Conservation (phyloP, 2,113 vertebrate species). For the Tetraodon nigroviridis region DNA sequence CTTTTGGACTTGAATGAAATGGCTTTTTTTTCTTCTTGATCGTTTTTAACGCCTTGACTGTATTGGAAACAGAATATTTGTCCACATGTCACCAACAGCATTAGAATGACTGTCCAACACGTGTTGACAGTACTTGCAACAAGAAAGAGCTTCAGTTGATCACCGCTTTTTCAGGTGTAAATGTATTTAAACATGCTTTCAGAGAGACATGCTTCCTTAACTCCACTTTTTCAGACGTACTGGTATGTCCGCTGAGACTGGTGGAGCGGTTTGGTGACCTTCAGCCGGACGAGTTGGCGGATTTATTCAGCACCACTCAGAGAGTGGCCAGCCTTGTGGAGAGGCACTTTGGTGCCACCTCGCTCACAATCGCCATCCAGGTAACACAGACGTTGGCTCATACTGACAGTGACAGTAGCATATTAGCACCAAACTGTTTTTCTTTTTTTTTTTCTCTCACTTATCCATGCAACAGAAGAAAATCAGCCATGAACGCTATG, state of each 20-base stretch:
- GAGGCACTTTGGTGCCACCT: constrained; percentile 82
- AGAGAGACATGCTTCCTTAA: constrained; percentile 61
- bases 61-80: too few relatives aligned
- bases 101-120: too few relatives aligned
- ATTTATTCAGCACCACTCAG: constrained; percentile 80
- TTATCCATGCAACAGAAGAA: too few relatives aligned
- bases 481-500: too few relatives aligned
- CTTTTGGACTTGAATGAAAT: constrained; percentile 33
- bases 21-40: constrained; percentile 14
- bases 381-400: constrained; percentile 45
- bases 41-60: too few relatives aligned
- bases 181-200: too few relatives aligned
- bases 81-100: too few relatives aligned
- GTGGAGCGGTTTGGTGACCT: constrained; percentile 87
- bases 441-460: too few relatives aligned
- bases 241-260: constrained; percentile 82
- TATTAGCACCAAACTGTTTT: too few relatives aligned
- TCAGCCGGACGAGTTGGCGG: constrained; percentile 79
- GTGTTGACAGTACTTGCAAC: too few relatives aligned
- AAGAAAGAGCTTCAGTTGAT: too few relatives aligned
- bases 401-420: neutral
- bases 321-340: constrained; percentile 81
- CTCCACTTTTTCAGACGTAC: constrained; percentile 76
- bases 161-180: too few relatives aligned
- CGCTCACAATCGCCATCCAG: constrained; percentile 86